phyloP scores from a whole-genome alignment of 2,113 vertebrate species.

The Notothenia rossii region DNA sequence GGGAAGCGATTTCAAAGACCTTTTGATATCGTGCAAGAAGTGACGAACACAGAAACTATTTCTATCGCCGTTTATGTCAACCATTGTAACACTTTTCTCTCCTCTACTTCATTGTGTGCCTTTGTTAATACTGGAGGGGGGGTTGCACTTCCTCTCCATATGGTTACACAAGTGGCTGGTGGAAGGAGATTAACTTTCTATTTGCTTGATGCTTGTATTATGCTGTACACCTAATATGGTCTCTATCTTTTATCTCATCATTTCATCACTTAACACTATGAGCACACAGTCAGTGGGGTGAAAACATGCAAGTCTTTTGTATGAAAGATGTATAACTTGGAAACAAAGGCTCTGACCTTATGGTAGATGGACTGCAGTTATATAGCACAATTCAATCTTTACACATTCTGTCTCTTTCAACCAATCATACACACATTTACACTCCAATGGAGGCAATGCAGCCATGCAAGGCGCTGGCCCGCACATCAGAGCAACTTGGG shows the following conservation, averaged over 20 bases:
- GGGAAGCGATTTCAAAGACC: background rate
- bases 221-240: background rate
- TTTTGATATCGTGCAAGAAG: background rate
- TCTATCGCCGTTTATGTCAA: background rate
- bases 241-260: background rate
- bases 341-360: background rate
- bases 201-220: background rate
- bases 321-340: background rate
- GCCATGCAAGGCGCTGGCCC: too few relatives aligned
- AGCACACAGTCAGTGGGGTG: background rate
- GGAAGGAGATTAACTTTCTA: slow-evolving; percentile 9
- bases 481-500: too few relatives aligned
- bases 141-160: slow-evolving; percentile 1
- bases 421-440: too few relatives aligned
- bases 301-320: background rate
- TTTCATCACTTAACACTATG: background rate
- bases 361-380: too few relatives aligned
- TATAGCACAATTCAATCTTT: too few relatives aligned
- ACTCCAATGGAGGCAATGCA: too few relatives aligned
- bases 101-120: background rate
- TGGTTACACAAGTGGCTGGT: background rate
- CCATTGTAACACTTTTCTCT: background rate
- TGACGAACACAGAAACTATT: background rate
- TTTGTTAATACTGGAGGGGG: background rate
- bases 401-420: too few relatives aligned